Percentiles rank a stretch among this genome's conserved stretches.
phyloP scores from a whole-genome alignment of 2,113 vertebrate species.

The Desmodus rotundus region DNA sequence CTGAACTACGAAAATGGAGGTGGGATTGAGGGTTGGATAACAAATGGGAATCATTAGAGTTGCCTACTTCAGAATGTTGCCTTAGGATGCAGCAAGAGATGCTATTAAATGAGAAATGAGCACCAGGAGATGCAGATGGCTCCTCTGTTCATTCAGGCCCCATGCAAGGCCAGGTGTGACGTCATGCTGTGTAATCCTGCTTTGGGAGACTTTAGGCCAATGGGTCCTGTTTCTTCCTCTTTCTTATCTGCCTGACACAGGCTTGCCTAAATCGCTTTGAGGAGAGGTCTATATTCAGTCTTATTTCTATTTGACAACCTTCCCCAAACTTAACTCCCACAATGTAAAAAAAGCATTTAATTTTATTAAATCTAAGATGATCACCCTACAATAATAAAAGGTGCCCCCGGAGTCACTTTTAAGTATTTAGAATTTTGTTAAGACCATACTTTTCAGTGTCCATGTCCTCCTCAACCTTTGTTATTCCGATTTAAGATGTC shows the following conservation, averaged over 20 bases:
- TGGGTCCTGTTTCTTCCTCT: background rate
- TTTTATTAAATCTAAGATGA: background rate
- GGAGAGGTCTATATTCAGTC: background rate
- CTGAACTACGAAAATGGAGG: background rate
- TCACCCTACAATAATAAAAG: background rate
- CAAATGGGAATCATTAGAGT: too few species aligned
- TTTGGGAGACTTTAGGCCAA: fast-evolving
- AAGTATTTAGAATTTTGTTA: background rate
- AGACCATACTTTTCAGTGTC: background rate
- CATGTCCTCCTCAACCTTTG: background rate
- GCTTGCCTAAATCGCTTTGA: background rate
- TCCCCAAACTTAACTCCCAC: background rate
- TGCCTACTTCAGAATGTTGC: background rate
- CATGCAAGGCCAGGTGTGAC: fast-evolving
- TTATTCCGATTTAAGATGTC: background rate
- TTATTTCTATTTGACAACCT: background rate
- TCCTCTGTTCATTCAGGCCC: fast-evolving
- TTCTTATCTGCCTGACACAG: background rate
- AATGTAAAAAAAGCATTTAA: background rate
- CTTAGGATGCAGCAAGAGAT: background rate
- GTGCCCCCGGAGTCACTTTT: background rate
- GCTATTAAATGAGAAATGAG: background rate
- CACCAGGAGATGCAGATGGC: fast-evolving
- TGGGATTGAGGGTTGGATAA: background rate
- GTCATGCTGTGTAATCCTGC: background rate